Conservation (phyloP, 2,113 vertebrate species). For the Chaetorhynchus papuensis region DNA sequence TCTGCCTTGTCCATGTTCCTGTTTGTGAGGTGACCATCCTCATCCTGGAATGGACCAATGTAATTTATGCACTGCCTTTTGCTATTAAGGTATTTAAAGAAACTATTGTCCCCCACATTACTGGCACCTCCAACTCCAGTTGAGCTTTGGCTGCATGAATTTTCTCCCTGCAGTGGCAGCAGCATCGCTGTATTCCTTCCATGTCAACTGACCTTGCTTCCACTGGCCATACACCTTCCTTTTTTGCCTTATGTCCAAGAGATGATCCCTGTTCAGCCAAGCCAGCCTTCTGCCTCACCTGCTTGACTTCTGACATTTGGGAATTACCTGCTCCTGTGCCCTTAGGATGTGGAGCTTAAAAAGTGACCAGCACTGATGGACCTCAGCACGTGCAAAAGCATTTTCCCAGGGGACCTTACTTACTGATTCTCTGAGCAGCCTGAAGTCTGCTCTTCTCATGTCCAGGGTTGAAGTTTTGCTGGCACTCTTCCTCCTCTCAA, state of each 20-base stretch:
- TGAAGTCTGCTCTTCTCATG: neutral
- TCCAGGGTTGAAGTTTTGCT: neutral
- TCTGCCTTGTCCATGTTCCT: neutral
- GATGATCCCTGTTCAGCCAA: neutral
- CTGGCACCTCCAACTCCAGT: neutral
- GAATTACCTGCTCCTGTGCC: neutral
- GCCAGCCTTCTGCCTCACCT: neutral
- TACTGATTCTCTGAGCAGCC: neutral
- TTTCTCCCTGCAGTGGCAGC: neutral
- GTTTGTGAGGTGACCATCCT: neutral
- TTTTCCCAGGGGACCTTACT: neutral
- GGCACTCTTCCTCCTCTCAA: neutral
- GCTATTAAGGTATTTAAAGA: neutral
- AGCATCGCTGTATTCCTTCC: neutral
- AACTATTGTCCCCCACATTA: neutral
- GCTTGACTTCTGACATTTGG: neutral
- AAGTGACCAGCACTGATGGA: neutral
- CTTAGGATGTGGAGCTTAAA: neutral
- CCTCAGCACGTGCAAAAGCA: neutral
- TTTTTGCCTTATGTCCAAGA: neutral
- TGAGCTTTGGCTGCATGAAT: neutral
- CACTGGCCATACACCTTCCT: neutral
- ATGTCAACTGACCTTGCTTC: neutral
- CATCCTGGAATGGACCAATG: neutral
- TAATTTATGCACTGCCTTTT: neutral